These are phyloP conservation scores for Lepilemur ruficaudatus DNA, from an alignment of 2,797 vertebrate species.

Conservation along the genomic window DNA sequence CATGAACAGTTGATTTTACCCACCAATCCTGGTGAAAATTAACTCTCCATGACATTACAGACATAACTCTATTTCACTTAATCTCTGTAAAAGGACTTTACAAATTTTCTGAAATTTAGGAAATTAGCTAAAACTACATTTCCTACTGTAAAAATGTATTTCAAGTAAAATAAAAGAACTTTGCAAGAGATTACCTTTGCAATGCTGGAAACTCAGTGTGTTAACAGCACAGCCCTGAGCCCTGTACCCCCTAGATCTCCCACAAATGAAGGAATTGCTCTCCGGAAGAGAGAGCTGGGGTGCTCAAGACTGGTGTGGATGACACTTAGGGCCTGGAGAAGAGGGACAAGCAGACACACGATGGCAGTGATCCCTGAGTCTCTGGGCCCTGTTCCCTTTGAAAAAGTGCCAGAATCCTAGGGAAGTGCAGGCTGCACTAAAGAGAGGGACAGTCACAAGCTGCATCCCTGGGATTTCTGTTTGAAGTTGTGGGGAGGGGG, in stretches of 20 bases:
- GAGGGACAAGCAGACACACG: rapidly evolving
- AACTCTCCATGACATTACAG: background rate
- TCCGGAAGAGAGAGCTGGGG: too few relatives aligned
- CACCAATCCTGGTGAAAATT: background rate
- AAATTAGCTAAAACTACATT: background rate
- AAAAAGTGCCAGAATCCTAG: background rate
- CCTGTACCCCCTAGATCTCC: background rate
- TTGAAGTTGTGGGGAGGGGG: background rate
- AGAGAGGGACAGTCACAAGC: background rate
- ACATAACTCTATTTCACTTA: background rate
- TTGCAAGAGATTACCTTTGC: background rate
- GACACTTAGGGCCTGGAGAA: background rate
- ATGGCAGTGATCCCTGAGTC: too few relatives aligned
- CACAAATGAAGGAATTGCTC: background rate
- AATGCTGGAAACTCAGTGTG: background rate
- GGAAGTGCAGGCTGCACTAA: background rate
- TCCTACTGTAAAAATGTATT: background rate
- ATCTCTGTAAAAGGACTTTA: background rate
- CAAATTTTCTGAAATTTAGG: background rate
- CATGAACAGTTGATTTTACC: background rate
- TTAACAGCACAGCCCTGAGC: background rate
- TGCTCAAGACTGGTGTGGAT: background rate
- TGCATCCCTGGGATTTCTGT: background rate
- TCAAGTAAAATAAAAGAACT: background rate
- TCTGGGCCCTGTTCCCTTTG: background rate